Evolutionary conservation across 2,888 invertebrate genomes (phyloP), one percentile per base, ranked within the genome.

Genomic region (Hyppa rectilinea): DNA sequence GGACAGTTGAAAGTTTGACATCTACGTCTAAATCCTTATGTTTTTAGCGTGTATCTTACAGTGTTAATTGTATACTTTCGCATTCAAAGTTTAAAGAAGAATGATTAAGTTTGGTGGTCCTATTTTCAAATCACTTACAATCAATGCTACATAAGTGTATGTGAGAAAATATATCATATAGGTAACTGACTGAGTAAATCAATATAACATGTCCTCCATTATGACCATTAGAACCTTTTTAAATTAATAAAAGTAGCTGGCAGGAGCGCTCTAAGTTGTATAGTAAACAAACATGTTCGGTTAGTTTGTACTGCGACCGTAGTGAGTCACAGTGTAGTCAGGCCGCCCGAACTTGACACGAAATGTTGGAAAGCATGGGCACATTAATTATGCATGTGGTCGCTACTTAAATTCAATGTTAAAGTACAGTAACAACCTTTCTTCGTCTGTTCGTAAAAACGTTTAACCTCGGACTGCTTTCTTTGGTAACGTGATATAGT

Each of bases 271-370:
- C 79, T 81, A 86, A 85, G 70, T 80, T 76, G 71, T 82, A 87
- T 80, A 78, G 71, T 82, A 88, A 87, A 91, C 78, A 91, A 89
- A 89, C 81, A 76, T 43, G 71, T 68, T 66, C 61, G 70, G 77
- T 79, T 70, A 72, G 78, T 72, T 77, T 74, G 77, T 76, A 62
- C 64, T 74, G 76, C 66, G 78, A 79, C 75, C 74, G 49, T 36
- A 64, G 62, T 87, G 87, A 89, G 73, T 89, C 88, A 87, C 58
- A 47, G 72, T 43, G 40, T 70, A 73, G 53, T 64, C 63, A 60
- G 71, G 69, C 65, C 65, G 67, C 58, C 68, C 69, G 82, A 81
- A 85, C 83, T 86, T 82, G 71, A 76, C 83, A 78, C 74, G 71
- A 71, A 70, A 72, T n/a, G 69, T 56, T 63, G 49, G 50, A 53